Evolutionary conservation across 2,113 vertebrate genomes (phyloP), one percentile per base, ranked within the genome.

Genomic region (Entomyzon cyanotis): DNA sequence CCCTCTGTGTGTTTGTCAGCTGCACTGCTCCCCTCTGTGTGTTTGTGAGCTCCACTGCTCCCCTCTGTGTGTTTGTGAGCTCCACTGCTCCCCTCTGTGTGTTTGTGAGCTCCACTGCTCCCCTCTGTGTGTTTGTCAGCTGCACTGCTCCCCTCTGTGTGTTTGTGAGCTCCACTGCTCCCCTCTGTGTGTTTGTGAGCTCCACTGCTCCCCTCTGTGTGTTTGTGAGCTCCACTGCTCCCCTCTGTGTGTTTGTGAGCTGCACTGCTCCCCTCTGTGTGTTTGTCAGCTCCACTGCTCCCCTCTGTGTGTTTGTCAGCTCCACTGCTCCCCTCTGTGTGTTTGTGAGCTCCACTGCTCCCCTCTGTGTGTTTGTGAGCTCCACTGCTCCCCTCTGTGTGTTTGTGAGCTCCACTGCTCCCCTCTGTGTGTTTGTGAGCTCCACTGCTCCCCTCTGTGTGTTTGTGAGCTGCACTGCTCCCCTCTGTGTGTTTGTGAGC

Each of bases 41-140:
- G 97, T 97, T 98, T 99, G 98, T 99, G 98, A 99, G 96, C 98
- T 98, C 97, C 68, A 95, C 97, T 98, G 96, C 97, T 97, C 96
- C 73, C 79, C 84, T 94, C 75, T 97, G 87, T 86, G 96, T 93
- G 97, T 97, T 98, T 99, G 98, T 99, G 98, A 99, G 96, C 98
- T 98, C 97, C 68, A 95, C 97, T 98, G 96, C 97, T 97, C 96
- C 73, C 79, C 84, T 94, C 75, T 97, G 95, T n/a, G n/a, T 37
- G 37, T 37, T 37, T 37, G 37, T 37, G 8, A 37, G n/a, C 37
- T 37, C 37, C 37, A 37, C 37, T 37, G 37, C 95, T 97, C 68
- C 90, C 81, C 96, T 94, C 97, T 97, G 87, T 86, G 96, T 93
- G 97, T 97, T 98, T 99, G 98, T 99, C 98, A 99, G 96, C 98